Evolutionary conservation across 2,113 vertebrate genomes (phyloP).

Genomic region (Sialia sialis): DNA sequence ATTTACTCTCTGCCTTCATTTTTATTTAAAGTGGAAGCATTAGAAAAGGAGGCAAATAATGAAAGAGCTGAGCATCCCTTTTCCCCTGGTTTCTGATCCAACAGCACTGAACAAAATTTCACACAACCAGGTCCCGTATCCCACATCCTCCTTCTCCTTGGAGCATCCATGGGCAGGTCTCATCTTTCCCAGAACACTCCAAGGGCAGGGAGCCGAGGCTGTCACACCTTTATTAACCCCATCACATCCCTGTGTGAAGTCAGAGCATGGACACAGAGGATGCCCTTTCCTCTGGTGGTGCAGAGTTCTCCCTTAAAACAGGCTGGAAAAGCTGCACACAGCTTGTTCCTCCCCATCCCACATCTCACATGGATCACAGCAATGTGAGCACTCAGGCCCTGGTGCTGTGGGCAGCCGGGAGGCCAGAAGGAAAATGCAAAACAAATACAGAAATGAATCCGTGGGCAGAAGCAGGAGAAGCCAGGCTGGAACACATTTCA

Average conservation of each 20-base stretch:
- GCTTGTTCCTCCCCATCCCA: neutral
- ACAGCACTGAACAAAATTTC: neutral
- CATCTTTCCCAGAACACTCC: neutral
- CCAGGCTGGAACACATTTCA: neutral
- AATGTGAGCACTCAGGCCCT: neutral
- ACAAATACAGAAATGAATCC: neutral
- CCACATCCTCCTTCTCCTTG: rapidly evolving
- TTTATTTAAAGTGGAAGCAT: neutral
- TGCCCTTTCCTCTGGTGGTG: neutral
- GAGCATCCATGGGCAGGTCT: rapidly evolving
- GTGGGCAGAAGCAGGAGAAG: neutral
- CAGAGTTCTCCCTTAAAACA: rapidly evolving
- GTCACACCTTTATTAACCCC: no score
- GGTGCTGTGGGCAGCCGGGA: rapidly evolving
- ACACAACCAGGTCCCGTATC: rapidly evolving
- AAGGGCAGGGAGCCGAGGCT: rapidly evolving
- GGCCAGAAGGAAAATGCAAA: neutral
- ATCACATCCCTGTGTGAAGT: rapidly evolving
- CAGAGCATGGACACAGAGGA: rapidly evolving
- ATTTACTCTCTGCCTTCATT: neutral
- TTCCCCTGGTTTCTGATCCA: neutral
- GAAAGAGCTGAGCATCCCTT: neutral
- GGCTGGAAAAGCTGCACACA: rapidly evolving
- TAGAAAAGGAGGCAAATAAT: neutral
- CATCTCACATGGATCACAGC: rapidly evolving